These are phyloP conservation scores for Hylaeus anthracinus DNA, from an alignment of 1,140 invertebrate species.

Conservation along the genomic window DNA sequence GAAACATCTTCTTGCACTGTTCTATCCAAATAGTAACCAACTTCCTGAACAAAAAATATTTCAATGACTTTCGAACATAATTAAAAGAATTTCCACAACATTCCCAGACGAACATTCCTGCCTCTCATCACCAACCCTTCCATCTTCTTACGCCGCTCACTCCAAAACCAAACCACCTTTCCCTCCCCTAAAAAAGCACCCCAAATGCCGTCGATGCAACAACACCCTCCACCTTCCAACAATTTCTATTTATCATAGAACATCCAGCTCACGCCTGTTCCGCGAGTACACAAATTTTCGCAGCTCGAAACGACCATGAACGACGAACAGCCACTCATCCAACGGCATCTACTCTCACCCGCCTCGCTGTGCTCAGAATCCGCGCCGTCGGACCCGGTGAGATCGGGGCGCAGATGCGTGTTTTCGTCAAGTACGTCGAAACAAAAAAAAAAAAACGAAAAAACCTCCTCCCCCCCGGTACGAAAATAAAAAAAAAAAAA, in stretches of 20 bases:
- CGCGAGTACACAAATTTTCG: neutral
- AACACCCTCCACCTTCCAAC: neutral
- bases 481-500: slow-evolving; percentile 49
- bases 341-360: slow-evolving; percentile 8
- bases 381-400: slow-evolving; percentile 54
- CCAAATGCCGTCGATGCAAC: neutral
- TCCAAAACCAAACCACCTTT: too few species aligned
- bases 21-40: too few species aligned
- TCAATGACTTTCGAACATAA: too few species aligned
- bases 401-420: slow-evolving; percentile 47
- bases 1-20: too few species aligned
- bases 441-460: slow-evolving; percentile 1
- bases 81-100: too few species aligned
- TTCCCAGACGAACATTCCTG: too few species aligned
- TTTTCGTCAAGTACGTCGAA: slow-evolving; percentile 57
- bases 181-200: too few species aligned
- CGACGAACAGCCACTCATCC: neutral
- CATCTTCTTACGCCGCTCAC: too few species aligned
- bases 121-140: too few species aligned
- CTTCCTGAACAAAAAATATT: too few species aligned
- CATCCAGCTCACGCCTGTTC: neutral
- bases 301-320: neutral
- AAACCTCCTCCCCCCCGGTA: too few species aligned
- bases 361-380: slow-evolving; percentile 39
- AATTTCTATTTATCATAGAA: neutral